These are phyloP conservation scores for Pedetes capensis DNA, from an alignment of 2,113 vertebrate genomes.

Conservation along the genomic window DNA sequence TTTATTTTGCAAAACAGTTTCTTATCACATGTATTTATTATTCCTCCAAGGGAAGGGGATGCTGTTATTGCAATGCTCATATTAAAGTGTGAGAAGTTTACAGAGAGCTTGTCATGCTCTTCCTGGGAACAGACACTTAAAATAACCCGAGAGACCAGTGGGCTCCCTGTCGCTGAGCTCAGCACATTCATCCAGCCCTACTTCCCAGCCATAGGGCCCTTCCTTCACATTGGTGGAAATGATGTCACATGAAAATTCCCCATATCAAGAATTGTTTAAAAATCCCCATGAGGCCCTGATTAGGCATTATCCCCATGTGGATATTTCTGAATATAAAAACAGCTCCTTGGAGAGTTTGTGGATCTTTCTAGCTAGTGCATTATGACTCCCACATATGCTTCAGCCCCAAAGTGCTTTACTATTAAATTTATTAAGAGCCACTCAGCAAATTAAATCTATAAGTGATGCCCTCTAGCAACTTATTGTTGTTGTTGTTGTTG, in stretches of 20 bases:
- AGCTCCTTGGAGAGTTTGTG: not conserved
- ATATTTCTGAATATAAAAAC: conserved; percentile 9
- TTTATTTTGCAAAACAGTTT: conserved; percentile 57
- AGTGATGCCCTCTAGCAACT: not conserved
- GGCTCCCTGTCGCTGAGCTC: not conserved
- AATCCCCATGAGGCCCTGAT: not conserved
- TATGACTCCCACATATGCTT: not conserved
- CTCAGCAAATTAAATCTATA: not conserved
- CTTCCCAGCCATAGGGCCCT: not conserved
- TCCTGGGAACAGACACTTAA: conserved; percentile 58
- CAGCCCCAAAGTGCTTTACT: not conserved
- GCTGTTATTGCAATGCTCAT: conserved; percentile 44
- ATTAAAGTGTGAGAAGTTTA: conserved; percentile 60
- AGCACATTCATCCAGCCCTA: not conserved
- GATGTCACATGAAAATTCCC: conserved; percentile 35
- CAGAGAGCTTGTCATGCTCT: conserved; percentile 37
- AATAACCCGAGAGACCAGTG: conserved; percentile 26
- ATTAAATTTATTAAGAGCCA: not conserved
- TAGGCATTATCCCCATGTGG: not conserved
- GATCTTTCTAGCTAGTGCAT: not conserved
- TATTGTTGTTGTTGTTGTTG: too few species aligned
- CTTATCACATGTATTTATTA: conserved; percentile 72
- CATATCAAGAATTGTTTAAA: not conserved
- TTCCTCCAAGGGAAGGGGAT: conserved; percentile 54
- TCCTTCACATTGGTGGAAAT: not conserved